Evolutionary conservation across 1,140 invertebrate genomes (phyloP).

Genomic region (Pectinophora gossypiella): DNA sequence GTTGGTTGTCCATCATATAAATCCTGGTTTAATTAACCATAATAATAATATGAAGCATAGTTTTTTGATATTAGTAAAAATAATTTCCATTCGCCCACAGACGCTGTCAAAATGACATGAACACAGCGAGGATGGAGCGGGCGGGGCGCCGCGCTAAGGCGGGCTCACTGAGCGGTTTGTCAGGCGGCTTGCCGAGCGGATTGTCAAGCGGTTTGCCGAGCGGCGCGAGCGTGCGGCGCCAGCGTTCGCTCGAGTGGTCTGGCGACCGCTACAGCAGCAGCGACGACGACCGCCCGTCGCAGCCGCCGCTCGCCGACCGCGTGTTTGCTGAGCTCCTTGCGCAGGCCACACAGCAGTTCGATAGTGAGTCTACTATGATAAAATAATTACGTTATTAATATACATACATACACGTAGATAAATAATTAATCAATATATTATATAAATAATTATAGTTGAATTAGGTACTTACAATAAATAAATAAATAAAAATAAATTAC

Average conservation of each 20-base stretch:
- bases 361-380: constrained; percentile 74
- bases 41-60: too few relatives aligned
- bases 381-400: too few relatives aligned
- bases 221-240: constrained; percentile 69
- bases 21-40: too few relatives aligned
- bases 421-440: too few relatives aligned
- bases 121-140: constrained; percentile 53
- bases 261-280: constrained; percentile 80
- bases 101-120: constrained; percentile 51
- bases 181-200: constrained; percentile 40
- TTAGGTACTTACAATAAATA: too few relatives aligned
- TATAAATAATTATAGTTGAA: too few relatives aligned
- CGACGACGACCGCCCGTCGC: constrained; percentile 77
- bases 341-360: constrained; percentile 78
- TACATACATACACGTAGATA: too few relatives aligned
- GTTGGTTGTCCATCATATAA: too few relatives aligned
- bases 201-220: constrained; percentile 30
- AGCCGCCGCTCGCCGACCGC: constrained; percentile 77
- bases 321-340: constrained; percentile 79
- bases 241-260: constrained; percentile 80
- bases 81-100: too few relatives aligned
- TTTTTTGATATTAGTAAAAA: too few relatives aligned
- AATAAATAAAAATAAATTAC: too few relatives aligned
- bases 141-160: constrained; percentile 60
- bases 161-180: constrained; percentile 61